Evolutionary conservation across 2,797 vertebrate genomes (phyloP).

Genomic region (Poecilia picta): DNA sequence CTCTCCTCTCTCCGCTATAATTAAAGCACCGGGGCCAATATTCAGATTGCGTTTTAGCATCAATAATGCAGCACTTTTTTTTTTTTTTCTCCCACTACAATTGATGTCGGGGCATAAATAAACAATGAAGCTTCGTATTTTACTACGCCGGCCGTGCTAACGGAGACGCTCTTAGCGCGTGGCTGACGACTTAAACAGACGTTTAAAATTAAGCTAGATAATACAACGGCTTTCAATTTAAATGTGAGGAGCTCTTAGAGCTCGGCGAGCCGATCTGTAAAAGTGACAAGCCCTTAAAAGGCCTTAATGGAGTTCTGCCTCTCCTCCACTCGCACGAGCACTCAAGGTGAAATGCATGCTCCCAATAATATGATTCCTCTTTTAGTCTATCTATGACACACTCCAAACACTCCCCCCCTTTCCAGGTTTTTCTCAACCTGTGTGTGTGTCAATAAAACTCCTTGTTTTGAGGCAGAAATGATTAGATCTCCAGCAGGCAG

Average conservation of each 20-base stretch:
- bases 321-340: conserved; percentile 71
- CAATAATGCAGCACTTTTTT: conserved; percentile 85
- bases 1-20: conserved; percentile 77
- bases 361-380: conserved; percentile 77
- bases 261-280: conserved; percentile 81
- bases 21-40: conserved; percentile 85
- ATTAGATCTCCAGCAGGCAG: conserved; percentile 70
- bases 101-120: conserved; percentile 85
- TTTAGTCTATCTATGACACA: conserved; percentile 70
- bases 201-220: conserved; percentile 87
- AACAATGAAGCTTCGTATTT: conserved; percentile 84
- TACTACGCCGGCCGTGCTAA: conserved; percentile 68
- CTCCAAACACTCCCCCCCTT: conserved; percentile 56
- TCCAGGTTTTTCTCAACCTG: conserved; percentile 48
- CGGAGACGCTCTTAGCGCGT: conserved; percentile 51
- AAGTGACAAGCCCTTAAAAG: conserved; percentile 85
- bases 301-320: conserved; percentile 80
- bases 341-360: conserved; percentile 79
- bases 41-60: conserved; percentile 87
- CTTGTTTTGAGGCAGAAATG: conserved; percentile 73
- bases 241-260: conserved; percentile 77
- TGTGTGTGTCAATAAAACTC: conserved; percentile 74
- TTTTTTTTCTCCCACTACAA: conserved; percentile 73
- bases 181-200: conserved; percentile 81
- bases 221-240: conserved; percentile 81